Conservation (phyloP, 2,113 vertebrate species). For the Myiozetetes cayanensis region DNA sequence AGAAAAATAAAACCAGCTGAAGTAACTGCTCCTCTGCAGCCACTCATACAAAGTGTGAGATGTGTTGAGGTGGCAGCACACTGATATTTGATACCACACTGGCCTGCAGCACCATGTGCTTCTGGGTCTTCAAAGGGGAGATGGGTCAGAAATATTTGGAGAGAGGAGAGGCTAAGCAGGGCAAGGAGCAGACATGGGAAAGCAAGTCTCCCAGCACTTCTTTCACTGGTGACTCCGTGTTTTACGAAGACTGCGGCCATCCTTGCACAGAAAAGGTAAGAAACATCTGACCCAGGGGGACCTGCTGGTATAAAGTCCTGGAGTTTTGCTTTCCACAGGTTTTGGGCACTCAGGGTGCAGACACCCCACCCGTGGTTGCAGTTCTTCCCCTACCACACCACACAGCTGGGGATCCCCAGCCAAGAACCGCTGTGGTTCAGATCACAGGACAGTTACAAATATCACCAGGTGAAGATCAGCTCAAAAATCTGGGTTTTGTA, state of each 20-base stretch:
- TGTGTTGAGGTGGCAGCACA: accelerated
- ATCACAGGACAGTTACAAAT: neutral
- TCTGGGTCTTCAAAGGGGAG: neutral
- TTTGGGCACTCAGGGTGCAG: neutral
- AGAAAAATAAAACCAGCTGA: neutral
- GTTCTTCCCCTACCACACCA: neutral
- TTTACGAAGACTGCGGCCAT: neutral
- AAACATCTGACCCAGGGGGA: neutral
- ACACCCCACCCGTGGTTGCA: accelerated
- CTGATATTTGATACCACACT: accelerated
- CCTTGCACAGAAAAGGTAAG: neutral
- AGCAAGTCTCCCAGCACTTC: neutral
- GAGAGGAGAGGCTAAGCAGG: neutral
- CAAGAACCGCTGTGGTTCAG: neutral
- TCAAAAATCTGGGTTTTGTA: neutral
- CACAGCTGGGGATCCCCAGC: neutral
- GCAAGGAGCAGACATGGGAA: neutral
- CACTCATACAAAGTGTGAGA: accelerated
- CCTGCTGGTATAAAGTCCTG: neutral
- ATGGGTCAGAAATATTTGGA: neutral
- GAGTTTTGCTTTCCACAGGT: neutral
- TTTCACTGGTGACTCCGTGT: neutral
- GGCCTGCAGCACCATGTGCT: neutral
- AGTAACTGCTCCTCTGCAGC: neutral
- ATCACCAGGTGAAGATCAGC: neutral